Base-by-base conservation (phyloP, 1,140 invertebrate genomes). In the Uloborus diversus region DNA sequence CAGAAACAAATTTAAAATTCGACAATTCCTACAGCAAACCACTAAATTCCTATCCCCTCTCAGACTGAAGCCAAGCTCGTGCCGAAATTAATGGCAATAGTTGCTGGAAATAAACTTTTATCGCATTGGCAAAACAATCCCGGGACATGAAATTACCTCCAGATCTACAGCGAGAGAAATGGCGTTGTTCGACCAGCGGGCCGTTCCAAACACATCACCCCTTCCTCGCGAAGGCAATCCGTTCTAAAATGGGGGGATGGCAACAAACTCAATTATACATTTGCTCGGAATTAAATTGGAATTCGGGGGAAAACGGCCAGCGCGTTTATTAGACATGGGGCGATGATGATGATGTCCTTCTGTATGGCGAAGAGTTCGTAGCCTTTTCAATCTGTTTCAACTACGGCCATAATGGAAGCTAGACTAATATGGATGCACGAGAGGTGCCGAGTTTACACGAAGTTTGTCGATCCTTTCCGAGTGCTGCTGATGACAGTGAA, bases 241-340 rank as follows among this genome's bases (percentile, higher is more conserved):
- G 9, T 17, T 13, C 17, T 42, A 17, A 17, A 42, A 2, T n/a
- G 35, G 27, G 35, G 37, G 37, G 37, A 14, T 42, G 37, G 37
- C 1, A 42, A 42, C 25, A 64, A 64, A 64, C 61, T 64, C 61
- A 64, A 64, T 64, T 64, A 64, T 33, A 37, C 61, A 64, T 33
- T 64, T 28, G 9, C 61, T 25, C 7, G 57, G 20, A 64, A 64
- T 64, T 64, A 64, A 64, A 64, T 64, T 64, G 61, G 61, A 64
- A 64, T 64, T 64, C 33, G 61, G 30, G 61, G n/a, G n/a, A n/a
- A 64, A 64, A 64, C 42, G 61, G 42, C 61, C 61, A 25, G 33
- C 23, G 30, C 32, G 61, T 64, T n/a, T 64, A 64, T 64, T 64
- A 64, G 61, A 37, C 42, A 42, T 33, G 42, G n/a, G 57, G 28